Evolutionary conservation across 2,113 vertebrate species (phyloP), one percentile per base, ranked within the genome.

Genomic region (Nematolebias whitei): DNA sequence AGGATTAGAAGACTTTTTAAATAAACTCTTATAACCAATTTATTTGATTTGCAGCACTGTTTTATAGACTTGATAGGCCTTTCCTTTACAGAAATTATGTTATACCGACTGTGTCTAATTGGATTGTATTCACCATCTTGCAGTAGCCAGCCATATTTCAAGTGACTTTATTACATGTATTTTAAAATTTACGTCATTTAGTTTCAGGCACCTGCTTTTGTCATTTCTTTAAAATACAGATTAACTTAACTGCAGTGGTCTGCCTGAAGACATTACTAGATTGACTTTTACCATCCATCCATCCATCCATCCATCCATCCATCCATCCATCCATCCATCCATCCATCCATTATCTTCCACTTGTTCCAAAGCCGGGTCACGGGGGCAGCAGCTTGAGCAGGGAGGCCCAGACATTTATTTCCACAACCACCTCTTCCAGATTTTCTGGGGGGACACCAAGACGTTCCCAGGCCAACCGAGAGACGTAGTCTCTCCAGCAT

Each of bases 61-160:
- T 47, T 48, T 12, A 16, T 3, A 7, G 22, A 2, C 18, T 11
- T 58, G 15, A 39, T 53, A 12, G 11, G 26, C 10, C 55, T 48
- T 38, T 64, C 23, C 32, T 35, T 16, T 62, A 54, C 38, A 51
- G 2, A 63, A 22, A 19, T 19, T n/a, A 67, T 67, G 24, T 51
- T 39, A 35, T 13, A 35, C 24, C 13, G 35, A 26, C 61, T n/a
- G 45, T 20, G 20, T 68, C 47, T 63, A 40, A 49, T 74, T 65
- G 55, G 22, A 23, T 49, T 48, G 32, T 49, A 23, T 49, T 20
- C 44, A 12, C 6, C 61, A 32, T 66, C 45, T 26, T 26, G 51
- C 41, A 53, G 41, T 40, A 15, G 4, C 12, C 14, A 19, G 19
- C 15, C 44, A n/a, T n/a, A n/a, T n/a, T n/a, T n/a, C 3, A 62